Evolutionary conservation across 2,113 vertebrate species (phyloP).

Genomic region (Xiphias gladius): DNA sequence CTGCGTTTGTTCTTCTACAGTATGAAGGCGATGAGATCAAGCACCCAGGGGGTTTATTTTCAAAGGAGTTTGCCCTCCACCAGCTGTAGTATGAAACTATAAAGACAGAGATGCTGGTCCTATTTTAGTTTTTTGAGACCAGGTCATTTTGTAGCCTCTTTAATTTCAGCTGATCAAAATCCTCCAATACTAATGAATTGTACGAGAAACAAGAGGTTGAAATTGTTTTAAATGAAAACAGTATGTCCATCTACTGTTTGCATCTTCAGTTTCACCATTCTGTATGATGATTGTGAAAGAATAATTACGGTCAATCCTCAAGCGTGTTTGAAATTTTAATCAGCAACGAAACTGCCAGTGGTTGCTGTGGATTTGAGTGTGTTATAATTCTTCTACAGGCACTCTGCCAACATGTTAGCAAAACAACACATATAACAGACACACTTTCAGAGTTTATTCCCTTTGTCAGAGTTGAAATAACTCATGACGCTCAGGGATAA

Average conservation of each 20-base stretch:
- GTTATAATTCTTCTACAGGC: slow-evolving; percentile 10
- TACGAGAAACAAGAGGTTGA: slow-evolving; percentile 22
- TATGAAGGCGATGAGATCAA: slow-evolving; percentile 15
- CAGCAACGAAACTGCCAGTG: slow-evolving; percentile 42
- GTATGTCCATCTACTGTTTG: slow-evolving; percentile 29
- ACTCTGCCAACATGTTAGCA: not conserved
- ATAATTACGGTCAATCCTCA: slow-evolving; percentile 46
- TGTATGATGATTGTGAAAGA: slow-evolving; percentile 30
- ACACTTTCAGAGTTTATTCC: slow-evolving; percentile 19
- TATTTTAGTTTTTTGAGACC: slow-evolving; percentile 3
- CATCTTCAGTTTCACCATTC: slow-evolving; percentile 16
- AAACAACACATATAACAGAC: slow-evolving; percentile 15
- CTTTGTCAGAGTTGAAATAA: slow-evolving; percentile 21
- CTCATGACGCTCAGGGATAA: slow-evolving; percentile 3
- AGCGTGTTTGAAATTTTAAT: slow-evolving; percentile 46
- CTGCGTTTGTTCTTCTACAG: slow-evolving; percentile 3
- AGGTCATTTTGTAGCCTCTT: slow-evolving; percentile 16
- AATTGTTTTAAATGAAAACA: slow-evolving; percentile 16
- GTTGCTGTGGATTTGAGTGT: not conserved
- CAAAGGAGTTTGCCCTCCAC: not conserved
- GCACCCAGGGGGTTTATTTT: slow-evolving; percentile 8
- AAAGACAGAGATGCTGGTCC: not conserved
- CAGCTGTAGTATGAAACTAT: not conserved
- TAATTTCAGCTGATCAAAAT: not conserved
- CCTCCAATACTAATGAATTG: slow-evolving; percentile 3